These are phyloP conservation scores for Staurois parvus DNA, from an alignment of 2,797 vertebrate species.

Conservation along the genomic window DNA sequence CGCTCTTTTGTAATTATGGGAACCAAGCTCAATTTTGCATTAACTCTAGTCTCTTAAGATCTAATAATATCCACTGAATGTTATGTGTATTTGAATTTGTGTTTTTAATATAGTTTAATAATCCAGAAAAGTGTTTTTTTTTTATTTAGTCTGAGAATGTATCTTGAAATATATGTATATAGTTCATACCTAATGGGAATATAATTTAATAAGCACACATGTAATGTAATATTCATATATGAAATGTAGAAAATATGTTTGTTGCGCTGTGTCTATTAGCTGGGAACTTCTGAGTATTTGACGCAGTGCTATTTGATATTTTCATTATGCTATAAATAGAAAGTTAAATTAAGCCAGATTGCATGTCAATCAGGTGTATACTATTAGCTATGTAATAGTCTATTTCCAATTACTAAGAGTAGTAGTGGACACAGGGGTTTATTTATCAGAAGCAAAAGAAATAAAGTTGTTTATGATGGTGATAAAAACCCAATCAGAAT, in stretches of 20 bases:
- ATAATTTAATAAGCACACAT: neutral
- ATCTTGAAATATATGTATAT: neutral
- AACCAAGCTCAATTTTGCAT: slow-evolving; percentile 2
- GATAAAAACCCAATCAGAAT: too few relatives aligned
- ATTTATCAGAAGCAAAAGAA: too few relatives aligned
- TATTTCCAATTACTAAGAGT: too few relatives aligned
- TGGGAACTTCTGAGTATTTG: neutral
- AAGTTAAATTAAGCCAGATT: neutral
- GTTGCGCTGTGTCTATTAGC: neutral
- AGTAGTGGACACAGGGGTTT: too few relatives aligned
- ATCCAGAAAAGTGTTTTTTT: neutral
- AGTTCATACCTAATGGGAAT: neutral
- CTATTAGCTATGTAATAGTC: neutral
- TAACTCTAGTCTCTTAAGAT: neutral
- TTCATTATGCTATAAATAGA: neutral
- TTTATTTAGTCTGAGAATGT: neutral
- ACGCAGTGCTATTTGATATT: neutral
- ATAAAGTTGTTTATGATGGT: too few relatives aligned
- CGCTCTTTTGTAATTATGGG: neutral
- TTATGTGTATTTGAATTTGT: neutral
- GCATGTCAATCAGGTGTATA: neutral
- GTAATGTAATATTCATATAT: neutral
- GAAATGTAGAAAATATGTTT: neutral
- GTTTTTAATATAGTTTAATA: neutral
- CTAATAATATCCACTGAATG: neutral